Base-by-base conservation (phyloP, 1,140 invertebrate genomes). In the Formica exsecta region DNA sequence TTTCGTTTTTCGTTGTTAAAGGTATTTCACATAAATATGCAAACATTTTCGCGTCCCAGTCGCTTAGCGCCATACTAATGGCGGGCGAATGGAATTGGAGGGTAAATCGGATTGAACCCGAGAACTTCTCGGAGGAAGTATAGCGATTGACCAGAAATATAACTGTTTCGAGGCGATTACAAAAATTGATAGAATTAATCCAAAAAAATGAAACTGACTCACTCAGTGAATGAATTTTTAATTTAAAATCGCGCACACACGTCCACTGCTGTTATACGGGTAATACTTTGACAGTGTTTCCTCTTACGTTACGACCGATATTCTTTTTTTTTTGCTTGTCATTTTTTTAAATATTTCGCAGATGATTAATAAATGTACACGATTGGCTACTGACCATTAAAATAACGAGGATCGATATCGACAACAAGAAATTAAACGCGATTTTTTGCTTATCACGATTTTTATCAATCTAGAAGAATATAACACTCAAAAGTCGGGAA, bases 61-160 rank as follows among this genome's bases (percentile, higher is more conserved):
- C 11, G 13, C 16, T 25, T 80, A 80, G 29, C 29, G 9, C 32
- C 32, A 36, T 36, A 66, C n/a, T 65, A 66, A 79, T 7, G 44
- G 38, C n/a, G 19, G 11, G 59, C 22, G 61, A 77, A 41, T 54
- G 62, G 16, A 54, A 79, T 66, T 79, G 75, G n/a, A 66, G 41
- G 32, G 22, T 68, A 32, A 54, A 38, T 25, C 44, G 25, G 8
- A 54, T 66, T 22, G n/a, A 25, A 38, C 44, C 13, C 29, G 29
- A 54, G 54, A 8, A 68, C 62, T 54, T 68, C 44, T 54, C 22
- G 54, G 44, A 66, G 76, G 66, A 79, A 54, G 54, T 38, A 38
- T 51, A 32, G n/a, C 19, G 32, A 79, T 68, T 9, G 11, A 11
- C 6, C 8, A 70, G 41, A 9, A 80, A 29, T 16, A 48, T 68